Evolutionary conservation across 1,140 invertebrate species (phyloP).

Genomic region (Sitobion miscanthi): DNA sequence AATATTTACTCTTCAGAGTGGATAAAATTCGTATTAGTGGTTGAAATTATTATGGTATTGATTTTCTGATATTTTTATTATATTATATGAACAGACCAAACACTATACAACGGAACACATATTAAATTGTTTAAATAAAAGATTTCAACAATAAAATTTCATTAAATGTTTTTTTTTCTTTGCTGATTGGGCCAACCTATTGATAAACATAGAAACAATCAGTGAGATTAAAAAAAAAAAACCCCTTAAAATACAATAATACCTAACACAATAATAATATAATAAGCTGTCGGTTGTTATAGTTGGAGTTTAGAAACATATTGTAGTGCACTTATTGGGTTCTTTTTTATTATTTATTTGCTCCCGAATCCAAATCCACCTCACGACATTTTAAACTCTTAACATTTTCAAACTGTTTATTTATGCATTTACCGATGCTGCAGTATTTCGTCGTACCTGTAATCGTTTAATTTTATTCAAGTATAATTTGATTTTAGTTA

Average conservation of each 20-base stretch:
- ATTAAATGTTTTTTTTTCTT: neutral
- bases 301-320: neutral
- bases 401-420: neutral
- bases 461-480: neutral
- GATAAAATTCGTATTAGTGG: neutral
- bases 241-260: neutral
- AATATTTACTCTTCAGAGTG: neutral
- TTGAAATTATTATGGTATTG: neutral
- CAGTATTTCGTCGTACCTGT: conserved; percentile 4
- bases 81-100: neutral
- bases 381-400: neutral
- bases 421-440: conserved; percentile 37
- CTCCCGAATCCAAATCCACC: neutral
- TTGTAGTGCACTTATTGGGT: conserved; percentile 17
- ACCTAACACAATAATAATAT: neutral
- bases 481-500: neutral
- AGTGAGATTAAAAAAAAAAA: neutral
- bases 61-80: neutral
- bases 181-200: conserved; percentile 25
- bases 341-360: neutral
- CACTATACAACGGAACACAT: neutral
- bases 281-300: neutral
- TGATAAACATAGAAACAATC: conserved; percentile 31
- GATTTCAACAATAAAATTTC: neutral
- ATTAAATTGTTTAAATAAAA: neutral